Evolutionary conservation across 1,140 invertebrate genomes (phyloP), one percentile per base, ranked within the genome.

Genomic region (Steinernema feltiae): DNA sequence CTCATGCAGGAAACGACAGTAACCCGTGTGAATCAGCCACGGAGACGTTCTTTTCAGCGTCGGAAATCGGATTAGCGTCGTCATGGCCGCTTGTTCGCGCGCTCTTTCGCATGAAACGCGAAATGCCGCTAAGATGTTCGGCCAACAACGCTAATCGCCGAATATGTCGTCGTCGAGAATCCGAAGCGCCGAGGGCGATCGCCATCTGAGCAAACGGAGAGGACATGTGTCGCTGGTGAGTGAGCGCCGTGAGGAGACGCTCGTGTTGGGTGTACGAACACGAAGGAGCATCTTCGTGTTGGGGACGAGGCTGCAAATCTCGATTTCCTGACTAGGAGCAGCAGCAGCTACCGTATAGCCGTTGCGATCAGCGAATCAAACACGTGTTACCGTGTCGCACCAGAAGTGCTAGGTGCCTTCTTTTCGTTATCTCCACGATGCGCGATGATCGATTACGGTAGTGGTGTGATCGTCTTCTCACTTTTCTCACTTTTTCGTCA

Each of bases 191-290:
- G 35, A 41, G 7, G 35, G 35, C 35, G 53, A 27, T 3, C 3
- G 15, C 53, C 53, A 63, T 63, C 53, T 63, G 53, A 63, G 53
- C 53, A 63, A 63, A 63, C 53, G 12, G 24, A 63, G 53, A 27
- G 7, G 53, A 63, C 53, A 63, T 63, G 53, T 63, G 53, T 46
- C 41, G 41, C 53, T 27, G 53, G 53, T 63, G 53, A 63, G 12
- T 63, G 7, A 27, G 53, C 53, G 41, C 7, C 41, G 41, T n/a
- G 41, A 63, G 53, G 24, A 15, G 24, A 63, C 15, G n/a, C n/a
- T n/a, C n/a, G n/a, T n/a, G n/a, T n/a, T n/a, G n/a, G n/a, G n/a
- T n/a, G n/a, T n/a, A 3, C 12, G 24, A 63, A 63, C 7, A 63
- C 12, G n/a, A n/a, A n/a, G n/a, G n/a, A n/a, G n/a, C n/a, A n/a